A percentile compares a stretch with the other conserved stretches of the same genome.
Evolutionary conservation across 2,113 vertebrate genomes (phyloP).

Genomic region (Macroglossus sobrinus): DNA sequence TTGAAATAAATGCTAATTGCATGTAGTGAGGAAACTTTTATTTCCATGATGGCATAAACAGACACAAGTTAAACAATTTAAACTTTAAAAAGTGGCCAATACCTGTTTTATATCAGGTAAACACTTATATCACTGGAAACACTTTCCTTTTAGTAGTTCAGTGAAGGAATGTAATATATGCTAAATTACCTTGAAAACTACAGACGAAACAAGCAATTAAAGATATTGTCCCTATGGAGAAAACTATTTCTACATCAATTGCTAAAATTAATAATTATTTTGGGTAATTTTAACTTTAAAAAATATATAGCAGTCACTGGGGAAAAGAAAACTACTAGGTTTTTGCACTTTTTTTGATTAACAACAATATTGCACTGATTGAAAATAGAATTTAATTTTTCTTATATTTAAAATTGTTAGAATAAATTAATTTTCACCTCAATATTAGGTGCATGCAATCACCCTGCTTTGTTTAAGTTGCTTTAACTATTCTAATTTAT

Average conservation of each 20-base stretch:
- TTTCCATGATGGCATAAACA: neutral
- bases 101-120: neutral
- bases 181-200: neutral
- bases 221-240: neutral
- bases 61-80: neutral
- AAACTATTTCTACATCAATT: neutral
- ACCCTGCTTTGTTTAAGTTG: conserved; percentile 35
- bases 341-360: conserved; percentile 61
- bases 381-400: conserved; percentile 60
- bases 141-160: neutral
- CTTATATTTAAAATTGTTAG: neutral
- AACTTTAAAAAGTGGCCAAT: neutral
- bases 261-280: neutral
- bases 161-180: neutral
- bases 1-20: neutral
- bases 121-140: neutral
- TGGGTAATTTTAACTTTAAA: conserved; percentile 51
- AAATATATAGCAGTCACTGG: conserved; percentile 43
- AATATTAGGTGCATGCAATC: neutral
- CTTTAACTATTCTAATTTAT: conserved; percentile 39
- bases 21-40: neutral
- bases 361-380: conserved; percentile 58
- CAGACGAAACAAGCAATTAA: neutral
- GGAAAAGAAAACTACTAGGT: conserved; percentile 53
- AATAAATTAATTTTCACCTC: neutral